Evolutionary conservation across 2,113 vertebrate genomes (phyloP), one percentile per base, ranked within the genome.

Genomic region (Dolichallabes microphthalmus): DNA sequence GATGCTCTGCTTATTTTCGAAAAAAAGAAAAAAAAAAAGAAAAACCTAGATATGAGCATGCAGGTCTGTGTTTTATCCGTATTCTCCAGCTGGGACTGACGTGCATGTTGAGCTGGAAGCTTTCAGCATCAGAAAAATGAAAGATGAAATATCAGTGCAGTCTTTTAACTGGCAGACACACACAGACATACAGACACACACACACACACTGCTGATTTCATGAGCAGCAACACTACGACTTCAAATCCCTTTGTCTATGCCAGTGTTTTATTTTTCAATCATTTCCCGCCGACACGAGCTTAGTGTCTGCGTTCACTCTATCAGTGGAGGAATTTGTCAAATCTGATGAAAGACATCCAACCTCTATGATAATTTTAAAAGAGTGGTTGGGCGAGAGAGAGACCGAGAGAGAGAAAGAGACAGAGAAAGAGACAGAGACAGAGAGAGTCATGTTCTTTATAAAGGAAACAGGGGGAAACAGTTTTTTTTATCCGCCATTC

Each of bases 321-420:
- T 88, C 84, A 30, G 86, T 90, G 87, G 89, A 91, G 90, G 87
- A 79, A 82, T 90, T 92, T 88, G 79, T 85, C 89, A 92, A 87
- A 75, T 80, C 87, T 86, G 89, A 87, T 90, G 86, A 89, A 91
- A 88, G 89, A 92, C 91, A 86, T 79, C 86, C 85, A 87, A 27
- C 83, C 88, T 89, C 90, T 86, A 74, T 87, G 87, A 91, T 90
- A 89, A 87, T 89, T 91, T 89, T 76, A 89, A 85, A 91, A 82
- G 19, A 66, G 25, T 35, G 58, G 32, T n/a, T 25, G 8, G 9
- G 39, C 4, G 61, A 17, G 50, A 60, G 19, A 63, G 22, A 8
- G 30, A 13, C 17, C 39, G 12, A 25, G 27, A 73, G 58, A 12
- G 55, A 82, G 80, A 83, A n/a, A 75, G 10, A 68, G 86, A 80